Evolutionary conservation across 1,140 invertebrate species (phyloP), one percentile per base, ranked within the genome.

Genomic region (Drosophila sulfurigaster): DNA sequence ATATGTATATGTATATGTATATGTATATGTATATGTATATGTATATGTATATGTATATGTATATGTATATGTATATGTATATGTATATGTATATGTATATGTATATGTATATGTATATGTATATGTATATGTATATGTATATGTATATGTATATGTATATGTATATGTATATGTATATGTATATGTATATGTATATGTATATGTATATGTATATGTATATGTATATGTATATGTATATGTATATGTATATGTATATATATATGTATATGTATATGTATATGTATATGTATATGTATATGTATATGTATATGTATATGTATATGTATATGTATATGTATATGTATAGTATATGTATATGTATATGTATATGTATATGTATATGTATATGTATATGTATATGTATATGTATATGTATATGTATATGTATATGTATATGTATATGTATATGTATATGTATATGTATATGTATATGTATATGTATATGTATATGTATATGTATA

Each of bases 221-320:
- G 6, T 32, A 41, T 10, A 11, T 41, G 8, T 41, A 11, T 10
- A 41, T 41, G 45, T 60, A 56, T 71, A 78, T 81, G 72, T 85
- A 78, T 45, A 52, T 52, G 25, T 46, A 6, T 20, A 49, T 70
- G 71, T 79, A 67, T 64, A 87, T 79, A 66, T 85, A 32, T 63
- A 49, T 66, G 58, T 75, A 85, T 78, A 83, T 83, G 70, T 75
- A 81, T 79, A 41, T 41, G 8, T 41, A 41, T 10, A 41, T 41
- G 8, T 41, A 41, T 8, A 41, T 41, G 8, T 41, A 41, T 10
- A 11, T 41, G 8, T 41, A 41, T 10, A 11, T 41, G 8, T 41
- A n/a, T 10, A 11, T 41, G 8, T 11, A 41, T 10, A 41, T 41
- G 8, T 41, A 41, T 10, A 41, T 41, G 8, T 41, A 41, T 10